Evolutionary conservation across 2,888 invertebrate genomes (phyloP).

Genomic region (Eugnorisma glareosa): DNA sequence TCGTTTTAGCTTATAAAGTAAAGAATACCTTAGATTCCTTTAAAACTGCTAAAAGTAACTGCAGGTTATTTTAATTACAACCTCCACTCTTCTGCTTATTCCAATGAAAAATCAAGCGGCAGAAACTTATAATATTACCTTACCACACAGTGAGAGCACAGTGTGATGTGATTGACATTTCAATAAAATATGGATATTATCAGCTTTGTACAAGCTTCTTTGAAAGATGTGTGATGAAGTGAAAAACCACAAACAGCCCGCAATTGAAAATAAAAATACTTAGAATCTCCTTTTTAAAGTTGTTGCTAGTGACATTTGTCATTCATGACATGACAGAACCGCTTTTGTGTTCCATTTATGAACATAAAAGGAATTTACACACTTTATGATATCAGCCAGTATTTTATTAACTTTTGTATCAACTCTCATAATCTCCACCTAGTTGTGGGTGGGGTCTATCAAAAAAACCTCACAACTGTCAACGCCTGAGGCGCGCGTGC

Average conservation of each 20-base stretch:
- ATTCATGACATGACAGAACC: constrained; percentile 8
- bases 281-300: constrained; percentile 1
- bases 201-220: not conserved
- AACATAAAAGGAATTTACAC: constrained; percentile 23
- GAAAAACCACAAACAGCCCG: constrained; percentile 44
- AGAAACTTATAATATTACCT: not conserved
- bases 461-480: constrained; percentile 77
- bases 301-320: constrained; percentile 10
- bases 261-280: not conserved
- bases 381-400: constrained; percentile 40
- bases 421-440: constrained; percentile 34
- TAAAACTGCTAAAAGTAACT: not conserved
- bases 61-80: not conserved
- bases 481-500: constrained; percentile 79
- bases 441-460: constrained; percentile 58
- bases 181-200: not conserved
- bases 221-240: constrained; percentile 26
- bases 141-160: not conserved
- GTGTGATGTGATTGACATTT: not conserved
- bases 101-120: not conserved
- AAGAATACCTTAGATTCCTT: not conserved
- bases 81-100: too few species aligned
- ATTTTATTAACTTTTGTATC: constrained; percentile 35
- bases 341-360: constrained; percentile 23
- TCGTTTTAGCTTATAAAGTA: not conserved